Base-by-base conservation (phyloP, 2,888 invertebrate genomes). In the Agriopis leucophaearia region DNA sequence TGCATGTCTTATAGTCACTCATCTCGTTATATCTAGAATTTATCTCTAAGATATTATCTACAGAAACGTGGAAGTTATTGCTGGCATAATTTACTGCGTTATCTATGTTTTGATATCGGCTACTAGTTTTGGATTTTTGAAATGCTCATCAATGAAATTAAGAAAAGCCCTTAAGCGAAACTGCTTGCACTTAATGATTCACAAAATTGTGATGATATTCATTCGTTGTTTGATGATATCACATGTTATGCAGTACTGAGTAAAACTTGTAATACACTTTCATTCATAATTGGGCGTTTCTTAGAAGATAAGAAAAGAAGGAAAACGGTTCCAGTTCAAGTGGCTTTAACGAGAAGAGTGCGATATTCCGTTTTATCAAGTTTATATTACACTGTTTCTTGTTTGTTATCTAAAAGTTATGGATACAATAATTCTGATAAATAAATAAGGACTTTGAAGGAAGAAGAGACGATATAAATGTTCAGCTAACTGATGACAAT, bases 271-370 rank as follows among this genome's bases (percentile, higher is more conserved):
- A 45, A 78, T 79, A 79, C 76, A 64, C 73, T 75, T 75, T 78
- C 80, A 77, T 81, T 79, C 73, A 77, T 74, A 72, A 75, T 64
- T 72, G 52, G 58, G 63, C 18, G 51, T 47, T 72, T 69, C 73
- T 71, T 51, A 45, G 73, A 74, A 74, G 72, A 71, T 75, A 69
- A 73, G 44, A 57, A 65, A 70, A 67, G 66, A 69, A 70, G 69
- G 69, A 75, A 76, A 69, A 54, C 10, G 18, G 8, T 47, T 9
- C 13, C 6, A 48, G 45, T 51, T 51, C 16, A 54, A 60, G 51
- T 50, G 55, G 48, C 15, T 55, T 54, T 60, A 13, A 9, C 27
- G 38, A 42, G 55, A 55, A 55, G 3, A 42, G 5, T 13, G 13
- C 55, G 42, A 16, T 55, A 10, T 45, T 57, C 45, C 15, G 9